Evolutionary conservation across 2,113 vertebrate species (phyloP), one percentile per base, ranked within the genome.

Genomic region (Corythornis cristatus): DNA sequence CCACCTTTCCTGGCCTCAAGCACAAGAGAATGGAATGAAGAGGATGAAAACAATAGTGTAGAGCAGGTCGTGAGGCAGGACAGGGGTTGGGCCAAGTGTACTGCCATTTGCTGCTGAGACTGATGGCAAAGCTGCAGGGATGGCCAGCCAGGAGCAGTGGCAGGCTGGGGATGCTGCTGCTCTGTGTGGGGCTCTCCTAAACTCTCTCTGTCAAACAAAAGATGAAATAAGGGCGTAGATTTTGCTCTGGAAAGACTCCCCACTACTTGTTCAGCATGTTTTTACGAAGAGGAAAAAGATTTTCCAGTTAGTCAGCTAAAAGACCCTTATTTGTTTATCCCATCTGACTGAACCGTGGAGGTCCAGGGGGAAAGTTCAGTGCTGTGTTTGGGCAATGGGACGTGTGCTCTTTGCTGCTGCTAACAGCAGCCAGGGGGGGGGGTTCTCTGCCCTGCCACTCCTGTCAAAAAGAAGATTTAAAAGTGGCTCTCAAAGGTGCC

Each of bases 291-390:
- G 82, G 58, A 87, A 91, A 33, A 94, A 94, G 88, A 90, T 37
- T 95, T 96, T 82, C 87, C 50, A 84, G 84, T 86, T 84, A 93
- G 92, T 94, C 83, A 90, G 68, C 89, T 93, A 40, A 80, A 95
- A 86, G 33, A 20, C 77, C 43, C 5, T n/a, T 83, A 33, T 77
- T 76, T 94, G 67, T 93, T 96, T 94, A 84, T 75, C 93, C 58
- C 25, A 35, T 77, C 90, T 88, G 86, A 80, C 80, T 72, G 43
- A 51, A 65, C 25, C n/a, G 12, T 28, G 43, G 64, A 62, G 22
- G 29, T 90, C 54, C 29, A 57, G 51, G 43, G 81, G 70, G 58
- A 87, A 70, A 91, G 89, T 95, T 97, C 82, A 88, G 0, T 66
- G 54, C 26, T 76, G 0, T 89, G 68, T 93, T 72, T 74, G 54